Conservation (phyloP, 2,888 invertebrate genomes). For the Chromoteleia sp. region DNA sequence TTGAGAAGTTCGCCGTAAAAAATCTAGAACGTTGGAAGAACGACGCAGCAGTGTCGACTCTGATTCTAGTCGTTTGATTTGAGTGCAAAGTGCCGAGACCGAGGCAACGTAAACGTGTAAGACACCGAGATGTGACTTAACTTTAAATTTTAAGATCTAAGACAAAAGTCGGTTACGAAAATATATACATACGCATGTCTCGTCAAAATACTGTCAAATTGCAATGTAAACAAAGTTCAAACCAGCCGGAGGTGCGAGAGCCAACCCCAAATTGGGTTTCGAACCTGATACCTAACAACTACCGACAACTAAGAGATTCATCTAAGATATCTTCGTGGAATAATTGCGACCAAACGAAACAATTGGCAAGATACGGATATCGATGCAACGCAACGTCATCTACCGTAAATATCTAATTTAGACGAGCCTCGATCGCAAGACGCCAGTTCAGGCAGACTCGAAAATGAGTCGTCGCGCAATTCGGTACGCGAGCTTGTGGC, state of each 20-base stretch:
- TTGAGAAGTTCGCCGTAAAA: slow-evolving; percentile 49
- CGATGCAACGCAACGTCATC: slow-evolving; percentile 20
- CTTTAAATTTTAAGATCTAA: slow-evolving; percentile 17
- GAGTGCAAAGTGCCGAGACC: slow-evolving; percentile 28
- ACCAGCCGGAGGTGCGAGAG: slow-evolving; percentile 13
- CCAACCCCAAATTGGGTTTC: slow-evolving; percentile 13
- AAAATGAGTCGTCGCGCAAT: too few species aligned
- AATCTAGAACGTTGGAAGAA: slow-evolving; percentile 57
- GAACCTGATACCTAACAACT: slow-evolving; percentile 8
- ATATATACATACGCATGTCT: slow-evolving; percentile 40
- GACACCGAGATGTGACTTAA: slow-evolving; percentile 30
- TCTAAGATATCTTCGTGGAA: slow-evolving; percentile 38
- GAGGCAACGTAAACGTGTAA: slow-evolving; percentile 42
- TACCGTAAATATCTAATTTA: slow-evolving; percentile 8
- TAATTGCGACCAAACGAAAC: slow-evolving; percentile 30
- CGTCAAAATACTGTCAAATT: slow-evolving; percentile 47
- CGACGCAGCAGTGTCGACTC: slow-evolving; percentile 47
- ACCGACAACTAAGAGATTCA: slow-evolving; percentile 13
- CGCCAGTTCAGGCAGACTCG: too few species aligned
- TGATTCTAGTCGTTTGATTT: slow-evolving; percentile 52
- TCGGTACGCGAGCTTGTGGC: too few species aligned
- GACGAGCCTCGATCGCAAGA: background rate
- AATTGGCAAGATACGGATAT: slow-evolving; percentile 31
- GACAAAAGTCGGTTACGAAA: slow-evolving; percentile 49
- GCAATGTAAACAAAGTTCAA: slow-evolving; percentile 40